Evolutionary conservation across 2,797 vertebrate species (phyloP).

Genomic region (Gouania willdenowi): DNA sequence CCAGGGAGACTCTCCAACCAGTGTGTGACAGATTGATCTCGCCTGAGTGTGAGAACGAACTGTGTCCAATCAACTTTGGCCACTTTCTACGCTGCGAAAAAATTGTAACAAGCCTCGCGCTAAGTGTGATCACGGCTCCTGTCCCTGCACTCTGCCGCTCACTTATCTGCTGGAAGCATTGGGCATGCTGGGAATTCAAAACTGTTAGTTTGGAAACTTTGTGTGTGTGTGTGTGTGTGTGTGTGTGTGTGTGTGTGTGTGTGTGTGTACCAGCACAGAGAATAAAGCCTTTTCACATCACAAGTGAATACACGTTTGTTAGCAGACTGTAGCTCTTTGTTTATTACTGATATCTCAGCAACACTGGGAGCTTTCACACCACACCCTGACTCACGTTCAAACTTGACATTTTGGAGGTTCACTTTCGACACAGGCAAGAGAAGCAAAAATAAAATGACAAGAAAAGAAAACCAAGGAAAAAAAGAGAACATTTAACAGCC

Average conservation of each 20-base stretch:
- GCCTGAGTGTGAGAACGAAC: too few species aligned
- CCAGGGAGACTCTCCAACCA: not conserved
- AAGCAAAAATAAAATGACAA: not conserved
- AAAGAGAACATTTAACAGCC: not conserved
- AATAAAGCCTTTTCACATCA: not conserved
- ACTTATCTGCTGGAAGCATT: slow-evolving; percentile 25
- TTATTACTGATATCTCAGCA: not conserved
- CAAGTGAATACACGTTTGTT: not conserved
- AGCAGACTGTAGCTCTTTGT: not conserved
- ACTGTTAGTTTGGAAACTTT: not conserved
- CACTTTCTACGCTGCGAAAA: slow-evolving; percentile 10
- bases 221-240: not conserved
- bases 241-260: not conserved
- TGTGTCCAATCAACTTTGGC: slow-evolving; percentile 9
- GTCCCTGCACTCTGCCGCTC: slow-evolving; percentile 11
- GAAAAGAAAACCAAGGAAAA: slow-evolving; percentile 15
- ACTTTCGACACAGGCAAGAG: slow-evolving; percentile 9
- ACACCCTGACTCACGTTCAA: slow-evolving; percentile 7
- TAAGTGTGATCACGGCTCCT: slow-evolving; percentile 18
- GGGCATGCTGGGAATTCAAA: slow-evolving; percentile 16
- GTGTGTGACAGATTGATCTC: slow-evolving; percentile 26
- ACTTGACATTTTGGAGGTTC: slow-evolving; percentile 21
- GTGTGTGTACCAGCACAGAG: too few species aligned
- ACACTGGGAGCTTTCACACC: not conserved
- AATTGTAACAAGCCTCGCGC: too few species aligned